phyloP scores from a whole-genome alignment of 2,113 vertebrate species.

The Muscicapa adusta region DNA sequence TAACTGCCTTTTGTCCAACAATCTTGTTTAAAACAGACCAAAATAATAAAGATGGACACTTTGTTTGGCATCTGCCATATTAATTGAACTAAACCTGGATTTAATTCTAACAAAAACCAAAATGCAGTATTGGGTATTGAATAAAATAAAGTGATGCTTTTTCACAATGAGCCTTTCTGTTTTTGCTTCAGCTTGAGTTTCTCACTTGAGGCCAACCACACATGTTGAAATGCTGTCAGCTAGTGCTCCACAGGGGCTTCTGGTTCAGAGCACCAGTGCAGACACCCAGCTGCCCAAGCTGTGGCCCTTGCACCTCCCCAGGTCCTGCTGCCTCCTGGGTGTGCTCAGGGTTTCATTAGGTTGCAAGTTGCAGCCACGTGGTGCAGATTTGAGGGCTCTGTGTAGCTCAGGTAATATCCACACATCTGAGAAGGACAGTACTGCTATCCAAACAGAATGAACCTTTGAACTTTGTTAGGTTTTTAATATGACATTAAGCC shows the following conservation, averaged over 20 bases:
- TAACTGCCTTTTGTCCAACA: background rate
- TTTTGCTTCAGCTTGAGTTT: background rate
- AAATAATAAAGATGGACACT: background rate
- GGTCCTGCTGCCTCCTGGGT: background rate
- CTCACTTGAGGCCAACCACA: background rate
- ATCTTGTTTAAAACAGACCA: background rate
- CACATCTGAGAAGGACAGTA: background rate
- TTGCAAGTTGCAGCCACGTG: background rate
- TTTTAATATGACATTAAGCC: background rate
- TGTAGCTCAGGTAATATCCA: background rate
- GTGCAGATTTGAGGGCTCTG: background rate
- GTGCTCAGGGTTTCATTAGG: background rate
- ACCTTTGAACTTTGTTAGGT: constrained; percentile 32
- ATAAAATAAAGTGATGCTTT: background rate
- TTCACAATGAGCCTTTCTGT: background rate
- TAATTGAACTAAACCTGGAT: background rate
- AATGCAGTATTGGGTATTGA: background rate
- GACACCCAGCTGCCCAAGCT: background rate
- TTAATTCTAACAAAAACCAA: background rate
- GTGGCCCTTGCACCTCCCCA: background rate
- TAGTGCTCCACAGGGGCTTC: background rate
- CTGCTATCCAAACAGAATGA: background rate
- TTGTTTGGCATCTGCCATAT: background rate
- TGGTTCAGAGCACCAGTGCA: background rate
- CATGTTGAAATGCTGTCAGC: background rate